A percentile compares a stretch with the other conserved stretches of the same genome.
Conservation (phyloP, 1,140 invertebrate genomes). For the fruit fly (Drosophila melanogaster) region DNA sequence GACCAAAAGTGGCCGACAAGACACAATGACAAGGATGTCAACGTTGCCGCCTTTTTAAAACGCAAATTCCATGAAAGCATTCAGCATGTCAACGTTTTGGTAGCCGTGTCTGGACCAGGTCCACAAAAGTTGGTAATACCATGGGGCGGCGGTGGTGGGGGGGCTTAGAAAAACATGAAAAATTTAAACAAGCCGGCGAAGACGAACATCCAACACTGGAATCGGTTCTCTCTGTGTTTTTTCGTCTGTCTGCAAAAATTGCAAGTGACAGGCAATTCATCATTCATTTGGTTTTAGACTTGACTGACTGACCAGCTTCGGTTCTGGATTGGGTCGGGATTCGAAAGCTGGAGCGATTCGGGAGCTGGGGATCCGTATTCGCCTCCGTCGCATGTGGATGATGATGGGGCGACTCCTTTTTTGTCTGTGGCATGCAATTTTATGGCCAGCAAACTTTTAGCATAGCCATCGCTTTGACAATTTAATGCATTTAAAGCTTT, state of each 20-base stretch:
- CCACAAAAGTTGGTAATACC: constrained; percentile 2
- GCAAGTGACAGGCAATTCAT: constrained; percentile 83
- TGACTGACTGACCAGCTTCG: constrained; percentile 61
- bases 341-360: constrained; percentile 13
- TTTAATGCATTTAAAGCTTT: constrained; percentile 81
- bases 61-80: constrained; percentile 76
- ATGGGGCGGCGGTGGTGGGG: neutral
- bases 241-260: constrained; percentile 78
- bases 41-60: constrained; percentile 74
- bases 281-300: constrained; percentile 76
- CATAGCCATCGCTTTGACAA: constrained; percentile 67
- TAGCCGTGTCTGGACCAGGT: constrained; percentile 46
- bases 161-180: constrained; percentile 76
- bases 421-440: constrained; percentile 73
- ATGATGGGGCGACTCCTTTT: constrained; percentile 63
- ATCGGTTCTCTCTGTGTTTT: constrained; percentile 63
- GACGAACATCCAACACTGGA: constrained; percentile 48
- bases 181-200: constrained; percentile 70
- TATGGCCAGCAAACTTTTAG: constrained; percentile 74
- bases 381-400: constrained; percentile 10
- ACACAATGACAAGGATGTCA: constrained; percentile 63
- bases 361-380: constrained; percentile 5
- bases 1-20: constrained; percentile 45
- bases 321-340: constrained; percentile 22
- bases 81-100: constrained; percentile 70